These are phyloP conservation scores for Corydoras maculifer DNA, from an alignment of 2,113 vertebrate genomes.

Conservation along the genomic window DNA sequence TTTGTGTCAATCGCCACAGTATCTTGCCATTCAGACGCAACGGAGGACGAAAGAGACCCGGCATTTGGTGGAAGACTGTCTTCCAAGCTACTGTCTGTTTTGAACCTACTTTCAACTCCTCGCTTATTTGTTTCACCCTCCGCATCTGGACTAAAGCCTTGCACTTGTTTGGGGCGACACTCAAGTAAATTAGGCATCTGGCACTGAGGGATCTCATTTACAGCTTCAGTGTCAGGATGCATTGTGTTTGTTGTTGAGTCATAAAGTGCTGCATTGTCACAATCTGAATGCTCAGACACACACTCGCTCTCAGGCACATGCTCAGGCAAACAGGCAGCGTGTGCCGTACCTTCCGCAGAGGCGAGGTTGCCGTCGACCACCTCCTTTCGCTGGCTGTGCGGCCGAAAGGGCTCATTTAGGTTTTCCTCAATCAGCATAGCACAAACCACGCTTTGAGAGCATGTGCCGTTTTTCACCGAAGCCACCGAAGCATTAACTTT, in stretches of 20 bases:
- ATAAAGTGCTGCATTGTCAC: constrained; percentile 16
- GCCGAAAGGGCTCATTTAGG: constrained; percentile 28
- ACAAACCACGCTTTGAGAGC: constrained; percentile 48
- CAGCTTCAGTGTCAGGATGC: constrained; percentile 5
- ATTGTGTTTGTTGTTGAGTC: constrained; percentile 1
- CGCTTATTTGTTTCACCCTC: neutral
- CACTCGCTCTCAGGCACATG: constrained; percentile 33
- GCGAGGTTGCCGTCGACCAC: neutral
- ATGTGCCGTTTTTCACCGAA: constrained; percentile 32
- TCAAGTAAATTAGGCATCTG: neutral
- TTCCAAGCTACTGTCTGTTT: neutral
- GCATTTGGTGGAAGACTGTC: neutral
- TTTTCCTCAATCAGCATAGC: constrained; percentile 48
- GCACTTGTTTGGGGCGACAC: neutral
- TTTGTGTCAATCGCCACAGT: too few species aligned
- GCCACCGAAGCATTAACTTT: constrained; percentile 28
- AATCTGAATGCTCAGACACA: constrained; percentile 21
- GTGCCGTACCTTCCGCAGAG: constrained; percentile 36
- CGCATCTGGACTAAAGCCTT: too few species aligned
- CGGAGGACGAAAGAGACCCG: too few species aligned
- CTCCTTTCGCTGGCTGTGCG: constrained; percentile 1
- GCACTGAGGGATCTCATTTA: neutral
- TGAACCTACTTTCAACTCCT: neutral
- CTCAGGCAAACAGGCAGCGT: constrained; percentile 10
- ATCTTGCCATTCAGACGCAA: too few species aligned